Percentiles rank a stretch among this genome's conserved stretches.
Conservation (phyloP, 1,140 invertebrate species). For the Ceratosolen solmsi region DNA sequence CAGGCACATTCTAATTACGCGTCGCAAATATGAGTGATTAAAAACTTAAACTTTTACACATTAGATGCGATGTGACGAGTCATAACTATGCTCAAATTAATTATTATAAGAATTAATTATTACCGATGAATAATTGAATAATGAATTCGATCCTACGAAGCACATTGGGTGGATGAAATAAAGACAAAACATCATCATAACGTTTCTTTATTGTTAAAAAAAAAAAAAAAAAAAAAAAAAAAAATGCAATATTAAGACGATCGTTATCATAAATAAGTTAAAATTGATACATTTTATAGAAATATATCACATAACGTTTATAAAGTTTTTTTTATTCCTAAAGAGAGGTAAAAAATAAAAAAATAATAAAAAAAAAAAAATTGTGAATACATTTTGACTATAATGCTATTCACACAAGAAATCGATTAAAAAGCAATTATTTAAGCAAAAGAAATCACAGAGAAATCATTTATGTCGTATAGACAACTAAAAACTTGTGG, state of each 20-base stretch:
- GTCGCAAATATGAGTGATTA: no score
- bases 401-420: conserved; percentile 18
- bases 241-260: conserved; percentile 39
- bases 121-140: no score
- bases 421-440: conserved; percentile 16
- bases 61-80: no score
- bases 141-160: no score
- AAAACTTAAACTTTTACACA: no score
- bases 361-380: conserved; percentile 4
- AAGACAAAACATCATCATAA: conserved; percentile 29
- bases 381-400: conserved; percentile 29
- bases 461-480: conserved; percentile 28
- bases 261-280: conserved; percentile 45
- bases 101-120: no score
- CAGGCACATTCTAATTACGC: no score
- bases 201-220: conserved; percentile 50
- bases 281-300: conserved; percentile 44
- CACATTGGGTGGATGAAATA: neutral
- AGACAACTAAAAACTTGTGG: conserved; percentile 5
- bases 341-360: conserved; percentile 9
- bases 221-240: no score
- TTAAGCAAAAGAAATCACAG: conserved; percentile 46
- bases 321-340: conserved; percentile 39
- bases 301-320: conserved; percentile 47
- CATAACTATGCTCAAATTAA: no score